Base-by-base conservation (phyloP, 92 coral and sea anemone genomes). In the Montipora capitata region DNA sequence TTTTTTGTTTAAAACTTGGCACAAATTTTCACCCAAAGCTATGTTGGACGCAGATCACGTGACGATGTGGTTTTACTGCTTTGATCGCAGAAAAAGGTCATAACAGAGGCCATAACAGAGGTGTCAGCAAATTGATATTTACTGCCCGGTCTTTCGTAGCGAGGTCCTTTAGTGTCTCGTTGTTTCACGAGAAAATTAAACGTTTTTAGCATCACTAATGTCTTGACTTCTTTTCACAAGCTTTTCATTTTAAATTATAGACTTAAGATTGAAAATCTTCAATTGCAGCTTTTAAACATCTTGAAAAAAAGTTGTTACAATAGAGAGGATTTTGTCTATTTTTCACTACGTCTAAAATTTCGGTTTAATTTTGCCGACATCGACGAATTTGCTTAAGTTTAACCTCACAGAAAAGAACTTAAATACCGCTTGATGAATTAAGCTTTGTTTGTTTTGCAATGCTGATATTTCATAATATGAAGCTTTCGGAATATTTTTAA, bases 1-100 rank as follows among this genome's bases (percentile, higher is more conserved):
- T 74, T 85, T 74, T 48, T 17, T 41, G 63, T 72, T 73, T n/a
- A 61, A 71, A 40, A 15, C 85, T 59, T 16, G 57, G 59, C 79
- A 82, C 38, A 54, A 72, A 72, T 71, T 72, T 77, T 80, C 71
- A 72, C 87, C 79, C 75, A 14, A 72, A 41, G 57, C 71, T 72
- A 10, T 11, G 56, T 59, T 70, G 68, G 78, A 40, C 18, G 56
- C 41, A 61, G 14, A 42, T 58, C 79, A 73, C 78, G 79, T 83
- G 87, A 72, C 57, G 9, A 56, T n/a, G 56, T 15, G 68, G 56
- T 17, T 71, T 7, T 2, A 72, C 1, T 27, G 42, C 10, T 58
- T 12, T 57, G 40, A 72, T 70, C 10, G 20, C 39, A 72, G 43
- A 58, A 9, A n/a, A 42, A 7, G 61, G 9, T 15, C 68, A 43